Evolutionary conservation across 37 sponge, comb jelly and placozoan genomes (phyloP).

Genomic region (Mnemiopsis leidyi): DNA sequence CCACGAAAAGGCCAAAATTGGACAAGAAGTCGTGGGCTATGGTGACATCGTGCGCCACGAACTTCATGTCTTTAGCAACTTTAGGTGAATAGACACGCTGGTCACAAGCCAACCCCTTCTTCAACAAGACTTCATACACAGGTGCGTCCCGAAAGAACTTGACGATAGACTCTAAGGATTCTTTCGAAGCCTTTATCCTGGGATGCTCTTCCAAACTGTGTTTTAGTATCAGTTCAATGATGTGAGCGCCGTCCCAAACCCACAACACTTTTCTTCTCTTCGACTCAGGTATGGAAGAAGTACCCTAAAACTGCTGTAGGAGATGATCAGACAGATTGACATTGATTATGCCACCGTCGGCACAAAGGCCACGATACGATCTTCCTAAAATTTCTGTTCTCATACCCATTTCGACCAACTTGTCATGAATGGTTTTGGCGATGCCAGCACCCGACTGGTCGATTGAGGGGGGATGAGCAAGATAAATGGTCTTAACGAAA

Average conservation of each 20-base stretch:
- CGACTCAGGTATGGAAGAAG: background rate
- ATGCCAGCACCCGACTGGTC: background rate
- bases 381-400: background rate
- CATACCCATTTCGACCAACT: background rate
- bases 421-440: background rate
- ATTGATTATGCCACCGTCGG: background rate
- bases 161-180: background rate
- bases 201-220: background rate
- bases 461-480: background rate
- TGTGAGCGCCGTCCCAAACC: background rate
- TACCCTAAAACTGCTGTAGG: background rate
- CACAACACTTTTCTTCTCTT: background rate
- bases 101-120: background rate
- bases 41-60: background rate
- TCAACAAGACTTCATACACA: background rate
- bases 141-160: background rate
- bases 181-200: background rate
- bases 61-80: background rate
- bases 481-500: background rate
- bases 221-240: background rate
- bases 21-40: background rate
- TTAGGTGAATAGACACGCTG: background rate
- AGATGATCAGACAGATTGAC: conserved; percentile 12
- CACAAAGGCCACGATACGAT: conserved; percentile 2
- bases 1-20: background rate